A percentile compares a stretch with the other conserved stretches of the same genome.
Conservation (phyloP, 2,113 vertebrate species). For the Rhadina sibilatrix region DNA sequence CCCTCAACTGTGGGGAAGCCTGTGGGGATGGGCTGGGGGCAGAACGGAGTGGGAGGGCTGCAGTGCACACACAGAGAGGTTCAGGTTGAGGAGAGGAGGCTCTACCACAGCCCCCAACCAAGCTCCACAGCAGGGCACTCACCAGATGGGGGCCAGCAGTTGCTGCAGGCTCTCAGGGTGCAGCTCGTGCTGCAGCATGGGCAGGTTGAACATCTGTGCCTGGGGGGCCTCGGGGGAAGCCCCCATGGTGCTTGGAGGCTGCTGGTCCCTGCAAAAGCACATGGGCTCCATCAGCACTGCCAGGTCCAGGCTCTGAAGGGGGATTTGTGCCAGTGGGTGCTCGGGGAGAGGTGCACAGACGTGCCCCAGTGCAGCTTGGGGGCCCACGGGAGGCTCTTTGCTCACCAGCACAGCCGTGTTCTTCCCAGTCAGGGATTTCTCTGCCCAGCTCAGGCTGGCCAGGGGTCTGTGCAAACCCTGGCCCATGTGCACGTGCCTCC, state of each 20-base stretch:
- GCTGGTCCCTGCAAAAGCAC: neutral
- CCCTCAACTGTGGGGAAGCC: neutral
- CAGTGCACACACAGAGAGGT: neutral
- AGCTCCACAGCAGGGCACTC: neutral
- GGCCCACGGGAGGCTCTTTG: accelerated
- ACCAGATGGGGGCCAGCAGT: neutral
- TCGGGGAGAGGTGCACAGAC: accelerated
- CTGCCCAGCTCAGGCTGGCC: accelerated
- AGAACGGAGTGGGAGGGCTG: neutral
- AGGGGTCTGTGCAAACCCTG: neutral
- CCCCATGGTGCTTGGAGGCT: neutral
- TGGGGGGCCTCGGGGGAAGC: accelerated
- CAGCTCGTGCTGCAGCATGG: neutral
- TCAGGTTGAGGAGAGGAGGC: neutral
- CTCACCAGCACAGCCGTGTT: neutral
- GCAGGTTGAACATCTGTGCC: neutral
- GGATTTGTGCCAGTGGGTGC: accelerated
- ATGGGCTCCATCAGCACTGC: neutral
- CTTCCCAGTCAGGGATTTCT: neutral
- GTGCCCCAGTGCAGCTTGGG: accelerated
- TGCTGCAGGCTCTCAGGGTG: neutral
- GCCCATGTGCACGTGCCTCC: accelerated
- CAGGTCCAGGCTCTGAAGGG: neutral
- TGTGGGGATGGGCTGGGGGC: neutral
- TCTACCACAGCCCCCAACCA: neutral